Evolutionary conservation across 1,140 invertebrate genomes (phyloP), one percentile per base, ranked within the genome.

Genomic region (Nephotettix cincticeps): DNA sequence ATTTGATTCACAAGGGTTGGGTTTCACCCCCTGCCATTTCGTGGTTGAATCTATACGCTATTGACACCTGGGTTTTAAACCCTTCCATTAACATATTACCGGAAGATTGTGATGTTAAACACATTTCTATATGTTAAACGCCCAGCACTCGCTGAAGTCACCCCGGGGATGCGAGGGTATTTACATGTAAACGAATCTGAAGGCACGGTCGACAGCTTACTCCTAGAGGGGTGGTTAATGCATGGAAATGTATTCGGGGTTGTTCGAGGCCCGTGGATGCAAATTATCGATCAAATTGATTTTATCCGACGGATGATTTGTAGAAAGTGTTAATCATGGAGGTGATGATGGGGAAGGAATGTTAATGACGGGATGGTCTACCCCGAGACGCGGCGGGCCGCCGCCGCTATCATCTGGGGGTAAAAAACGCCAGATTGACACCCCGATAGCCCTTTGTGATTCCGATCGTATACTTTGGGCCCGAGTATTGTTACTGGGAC

Each of bases 281-380:
- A 61, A 61, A 61, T 61, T 61, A 61, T 61, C 56, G 56, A 61
- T 61, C 56, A 61, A 61, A 61, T 61, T 61, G 56, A 61, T 61
- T 61, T 61, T 61, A 61, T 61, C 56, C 56, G 56, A 61, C 21
- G 56, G 56, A 61, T 61, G 56, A 61, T 61, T 61, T 61, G 56
- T 61, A 61, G 56, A 61, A 61, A 61, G 56, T 61, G 56, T 61
- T 61, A 61, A 61, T 61, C 56, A 61, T 28, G 4, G 25, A 61
- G 27, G 56, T 61, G 56, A 61, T 61, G 56, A 61, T 28, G 56
- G 56, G 21, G 56, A 28, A 27, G 21, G 56, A 51, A 51, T 51
- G 6, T 25, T 61, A 61, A 61, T 61, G 56, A 29, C 25, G 56
- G 56, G 21, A 21, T 25, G 56, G 32, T 36, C 32, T 36, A 36